phyloP scores from a whole-genome alignment of 2,888 invertebrate genomes.

The Phania funesta region DNA sequence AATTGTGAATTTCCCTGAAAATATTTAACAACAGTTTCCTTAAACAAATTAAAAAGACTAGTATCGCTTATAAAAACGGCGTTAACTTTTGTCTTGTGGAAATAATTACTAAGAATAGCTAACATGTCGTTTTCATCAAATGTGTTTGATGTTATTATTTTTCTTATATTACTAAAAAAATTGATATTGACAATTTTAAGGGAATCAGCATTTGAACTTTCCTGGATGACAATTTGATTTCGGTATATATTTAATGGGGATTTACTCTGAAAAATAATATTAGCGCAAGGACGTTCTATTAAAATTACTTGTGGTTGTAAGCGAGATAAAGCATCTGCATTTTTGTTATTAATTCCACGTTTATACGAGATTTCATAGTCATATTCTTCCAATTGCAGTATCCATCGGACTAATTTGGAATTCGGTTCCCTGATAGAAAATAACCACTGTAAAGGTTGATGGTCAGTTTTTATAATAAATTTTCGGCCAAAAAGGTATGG shows the following conservation, averaged over 20 bases:
- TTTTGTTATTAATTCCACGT: neutral
- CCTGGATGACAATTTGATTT: constrained; percentile 1
- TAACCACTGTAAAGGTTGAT: too few species aligned
- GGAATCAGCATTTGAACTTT: neutral
- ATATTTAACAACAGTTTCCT: neutral
- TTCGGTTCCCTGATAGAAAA: too few species aligned
- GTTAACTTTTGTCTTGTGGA: neutral
- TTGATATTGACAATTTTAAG: neutral
- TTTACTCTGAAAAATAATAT: neutral
- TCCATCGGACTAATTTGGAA: too few species aligned
- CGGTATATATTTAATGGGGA: neutral
- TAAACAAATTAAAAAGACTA: neutral
- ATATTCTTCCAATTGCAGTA: neutral
- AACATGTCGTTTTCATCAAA: neutral
- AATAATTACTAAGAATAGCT: neutral
- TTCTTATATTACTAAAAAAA: constrained; percentile 2
- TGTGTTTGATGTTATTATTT: neutral
- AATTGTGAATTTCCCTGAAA: neutral
- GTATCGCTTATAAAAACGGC: neutral
- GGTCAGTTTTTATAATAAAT: too few species aligned
- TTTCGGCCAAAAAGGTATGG: too few species aligned
- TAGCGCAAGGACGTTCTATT: neutral
- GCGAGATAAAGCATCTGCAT: too few species aligned
- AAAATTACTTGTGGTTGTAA: too few species aligned
- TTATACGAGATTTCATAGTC: neutral